Base-by-base conservation (phyloP, 2,113 vertebrate genomes). In the Pampusana beccarii region DNA sequence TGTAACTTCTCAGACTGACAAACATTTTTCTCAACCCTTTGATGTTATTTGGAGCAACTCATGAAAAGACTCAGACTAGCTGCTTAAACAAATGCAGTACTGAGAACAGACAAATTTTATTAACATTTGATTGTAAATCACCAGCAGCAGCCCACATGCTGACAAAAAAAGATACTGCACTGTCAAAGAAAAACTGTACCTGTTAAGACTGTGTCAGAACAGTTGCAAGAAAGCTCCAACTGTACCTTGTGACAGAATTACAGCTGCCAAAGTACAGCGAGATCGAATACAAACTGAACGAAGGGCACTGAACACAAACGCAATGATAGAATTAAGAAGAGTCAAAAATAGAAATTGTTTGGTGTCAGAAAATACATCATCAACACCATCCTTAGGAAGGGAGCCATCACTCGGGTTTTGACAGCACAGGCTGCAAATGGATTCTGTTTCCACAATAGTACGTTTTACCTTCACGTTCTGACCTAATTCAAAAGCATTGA, bases 1-100 rank as follows among this genome's bases (percentile, higher is more conserved):
- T 69, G 50, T 94, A 86, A 89, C 70, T 93, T 92, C 78, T 89
- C 54, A 65, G 86, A 72, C 23, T 84, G 84, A 96, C 83, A 91
- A 97, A 94, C 74, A 94, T 94, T 90, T 95, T 93, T 81, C 96
- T 88, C 34, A 84, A 86, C 21, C 42, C 97, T 98, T 98, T 98
- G 97, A 98, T 98, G 96, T 97, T 89, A 83, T 90, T 97, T 79
- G 36, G 91, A 94, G 57, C 48, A 94, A 95, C 82, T 92, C 80
- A 86, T 84, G 60, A 96, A 97, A 97, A 93, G 84, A 78, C 66
- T 88, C 80, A 61, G 80, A 93, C 88, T 69, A 93, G 96, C 91
- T 96, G 84, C 93, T 93, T 97, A 95, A 97, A 95, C 91, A 97
- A 97, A 98, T 91, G 92, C 78, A 50, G 60, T 38, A 70, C 77